phyloP scores from a whole-genome alignment of 1,140 invertebrate species.

The Leptoteleia sp. region DNA sequence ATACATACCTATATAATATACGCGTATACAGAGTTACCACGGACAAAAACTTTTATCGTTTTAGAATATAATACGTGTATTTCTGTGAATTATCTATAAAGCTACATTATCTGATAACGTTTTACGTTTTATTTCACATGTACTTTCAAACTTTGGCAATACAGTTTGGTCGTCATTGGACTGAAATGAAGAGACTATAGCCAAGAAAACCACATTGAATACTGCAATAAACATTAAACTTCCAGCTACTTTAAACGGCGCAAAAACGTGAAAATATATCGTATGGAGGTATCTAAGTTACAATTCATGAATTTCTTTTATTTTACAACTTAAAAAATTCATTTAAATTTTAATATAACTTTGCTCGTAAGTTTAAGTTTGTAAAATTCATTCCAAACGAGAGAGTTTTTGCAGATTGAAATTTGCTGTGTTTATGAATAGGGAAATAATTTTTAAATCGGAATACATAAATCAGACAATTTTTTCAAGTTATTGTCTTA shows the following conservation, averaged over 20 bases:
- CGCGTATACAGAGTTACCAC: constrained; percentile 16
- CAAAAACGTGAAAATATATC: constrained; percentile 27
- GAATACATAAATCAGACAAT: too few relatives aligned
- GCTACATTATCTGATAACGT: constrained; percentile 19
- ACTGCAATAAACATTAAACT: constrained; percentile 30
- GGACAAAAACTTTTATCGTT: constrained; percentile 43
- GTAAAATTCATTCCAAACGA: too few relatives aligned
- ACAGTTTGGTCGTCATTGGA: constrained; percentile 24
- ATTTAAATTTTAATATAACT: constrained; percentile 31
- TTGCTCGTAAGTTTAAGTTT: constrained; percentile 14
- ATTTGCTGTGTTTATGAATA: too few relatives aligned
- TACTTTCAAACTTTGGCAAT: constrained; percentile 42
- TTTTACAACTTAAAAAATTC: constrained; percentile 5
- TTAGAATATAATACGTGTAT: constrained; percentile 6
- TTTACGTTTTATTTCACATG: constrained; percentile 32
- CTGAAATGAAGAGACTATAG: constrained; percentile 35
- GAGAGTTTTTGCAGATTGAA: too few relatives aligned
- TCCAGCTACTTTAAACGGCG: constrained; percentile 11
- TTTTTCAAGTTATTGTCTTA: too few relatives aligned
- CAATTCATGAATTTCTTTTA: constrained; percentile 20
- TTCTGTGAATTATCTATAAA: constrained; percentile 40
- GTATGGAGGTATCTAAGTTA: constrained; percentile 18
- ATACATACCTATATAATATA: constrained; percentile 28
- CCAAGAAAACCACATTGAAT: constrained; percentile 44
- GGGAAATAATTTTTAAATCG: too few relatives aligned